Conservation (phyloP, 2,888 invertebrate genomes). For the Eupithecia insigniata region DNA sequence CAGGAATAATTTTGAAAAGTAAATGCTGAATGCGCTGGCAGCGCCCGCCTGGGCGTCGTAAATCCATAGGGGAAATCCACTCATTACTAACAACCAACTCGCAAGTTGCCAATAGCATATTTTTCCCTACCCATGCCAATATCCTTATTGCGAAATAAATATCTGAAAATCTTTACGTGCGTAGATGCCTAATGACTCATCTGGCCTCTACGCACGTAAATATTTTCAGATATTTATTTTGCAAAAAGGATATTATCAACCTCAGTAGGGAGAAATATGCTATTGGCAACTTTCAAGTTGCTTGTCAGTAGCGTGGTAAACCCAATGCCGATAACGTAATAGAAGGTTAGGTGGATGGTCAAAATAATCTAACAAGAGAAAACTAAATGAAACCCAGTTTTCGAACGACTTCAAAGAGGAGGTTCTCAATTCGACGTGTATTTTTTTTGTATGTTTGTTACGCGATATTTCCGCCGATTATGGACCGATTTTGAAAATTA, state of each 20-base stretch:
- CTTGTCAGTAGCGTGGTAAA: slow-evolving; percentile 3
- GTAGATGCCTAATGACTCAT: background rate
- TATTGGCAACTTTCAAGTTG: background rate
- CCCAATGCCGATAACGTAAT: background rate
- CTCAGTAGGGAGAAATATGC: background rate
- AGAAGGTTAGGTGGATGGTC: background rate
- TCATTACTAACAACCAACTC: background rate
- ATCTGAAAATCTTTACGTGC: background rate
- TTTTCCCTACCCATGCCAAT: background rate
- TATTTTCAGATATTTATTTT: background rate
- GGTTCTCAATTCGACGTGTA: too few relatives aligned
- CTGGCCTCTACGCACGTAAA: background rate
- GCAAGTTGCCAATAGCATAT: background rate
- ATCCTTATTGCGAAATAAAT: slow-evolving; percentile 1
- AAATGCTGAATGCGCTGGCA: background rate
- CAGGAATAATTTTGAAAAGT: background rate
- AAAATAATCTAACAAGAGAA: background rate
- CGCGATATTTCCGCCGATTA: too few relatives aligned
- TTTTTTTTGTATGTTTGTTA: too few relatives aligned
- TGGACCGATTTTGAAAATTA: too few relatives aligned
- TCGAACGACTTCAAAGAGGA: too few relatives aligned
- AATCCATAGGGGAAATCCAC: background rate
- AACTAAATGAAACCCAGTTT: background rate
- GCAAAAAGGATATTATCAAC: background rate
- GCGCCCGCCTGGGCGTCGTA: background rate